Evolutionary conservation across 2,113 vertebrate species (phyloP), one percentile per base, ranked within the genome.

Genomic region (Abramis brama): DNA sequence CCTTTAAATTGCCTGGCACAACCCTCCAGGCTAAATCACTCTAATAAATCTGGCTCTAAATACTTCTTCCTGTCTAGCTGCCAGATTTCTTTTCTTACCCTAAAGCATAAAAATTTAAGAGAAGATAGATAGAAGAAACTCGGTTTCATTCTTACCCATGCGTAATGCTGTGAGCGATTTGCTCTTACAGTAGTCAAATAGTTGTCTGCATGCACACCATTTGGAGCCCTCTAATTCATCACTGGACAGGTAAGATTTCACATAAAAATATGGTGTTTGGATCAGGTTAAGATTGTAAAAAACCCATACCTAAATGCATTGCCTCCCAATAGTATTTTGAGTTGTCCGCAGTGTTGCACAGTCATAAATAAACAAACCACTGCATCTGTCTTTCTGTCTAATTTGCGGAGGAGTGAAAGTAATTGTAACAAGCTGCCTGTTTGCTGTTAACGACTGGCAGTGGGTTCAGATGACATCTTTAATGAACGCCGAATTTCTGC

Each of bases 11-110:
- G 91, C 94, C 88, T 95, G 93, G 94, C 93, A 94, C 83, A 84
- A 85, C 85, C 88, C 76, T 91, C 68, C 89, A 79, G 87, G 90
- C 93, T 92, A 93, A 94, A 94, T 95, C 94, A 93, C 91, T 94
- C 95, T 91, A 94, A 88, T 90, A 91, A 91, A 92, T 90, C 84
- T 87, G 62, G 52, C 66, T 86, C 86, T 88, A 55, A 89, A 89
- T 86, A 62, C 82, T 83, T 86, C 85, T 89, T 84, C 70, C 92
- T 93, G 27, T 79, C n/a, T 62, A 55, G 15, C 64, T 79, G 81
- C 59, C 52, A 50, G 50, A 77, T 68, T 71, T 59, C 64, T 83
- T 60, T 83, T 87, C n/a, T 23, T 43, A 83, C 36, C 25, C 55
- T 64, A 78, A 78, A 78, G 50, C 52, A 57, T 57, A n/a, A 59